Percentiles rank a stretch among this genome's conserved stretches.
phyloP scores from a whole-genome alignment of 2,888 invertebrate species.

The Polydrusus tereticollis region DNA sequence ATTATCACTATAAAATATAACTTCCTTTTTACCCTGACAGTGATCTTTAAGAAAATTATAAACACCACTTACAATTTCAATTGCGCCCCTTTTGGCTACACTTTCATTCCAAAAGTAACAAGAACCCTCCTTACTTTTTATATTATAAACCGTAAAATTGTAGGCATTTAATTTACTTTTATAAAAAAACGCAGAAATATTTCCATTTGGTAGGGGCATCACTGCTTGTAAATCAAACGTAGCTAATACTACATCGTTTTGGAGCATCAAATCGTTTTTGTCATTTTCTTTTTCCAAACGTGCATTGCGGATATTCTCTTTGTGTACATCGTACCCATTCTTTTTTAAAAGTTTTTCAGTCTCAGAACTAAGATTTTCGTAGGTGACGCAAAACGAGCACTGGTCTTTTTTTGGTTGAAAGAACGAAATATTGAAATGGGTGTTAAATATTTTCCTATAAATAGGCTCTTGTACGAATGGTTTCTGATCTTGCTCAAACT shows the following conservation, averaged over 20 bases:
- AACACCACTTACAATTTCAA: slow-evolving; percentile 1
- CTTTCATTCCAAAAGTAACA: slow-evolving; percentile 14
- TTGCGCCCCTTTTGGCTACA: slow-evolving; percentile 2
- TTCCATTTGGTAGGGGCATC: slow-evolving; percentile 1
- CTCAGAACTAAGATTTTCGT: slow-evolving; percentile 9
- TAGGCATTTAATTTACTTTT: slow-evolving; percentile 19
- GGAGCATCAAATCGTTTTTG: slow-evolving; percentile 50
- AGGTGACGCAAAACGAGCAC: neutral
- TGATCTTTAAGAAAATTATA: neutral
- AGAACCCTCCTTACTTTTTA: slow-evolving; percentile 2
- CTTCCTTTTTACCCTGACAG: slow-evolving; percentile 5
- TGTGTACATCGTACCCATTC: slow-evolving; percentile 32
- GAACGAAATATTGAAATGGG: neutral
- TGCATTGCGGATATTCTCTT: slow-evolving; percentile 27
- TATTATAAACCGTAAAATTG: slow-evolving; percentile 8
- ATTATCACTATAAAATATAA: slow-evolving; percentile 11
- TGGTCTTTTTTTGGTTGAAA: neutral
- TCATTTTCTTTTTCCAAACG: slow-evolving; percentile 52
- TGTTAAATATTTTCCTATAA: no score
- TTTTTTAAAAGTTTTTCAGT: slow-evolving; percentile 20
- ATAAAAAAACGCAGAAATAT: slow-evolving; percentile 17
- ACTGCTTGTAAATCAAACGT: slow-evolving; percentile 13
- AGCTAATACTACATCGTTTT: slow-evolving; percentile 36
- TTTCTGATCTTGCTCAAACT: no score
- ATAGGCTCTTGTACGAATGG: no score